Base-by-base conservation (phyloP, 2,113 vertebrate species). In the Symphodus melops region DNA sequence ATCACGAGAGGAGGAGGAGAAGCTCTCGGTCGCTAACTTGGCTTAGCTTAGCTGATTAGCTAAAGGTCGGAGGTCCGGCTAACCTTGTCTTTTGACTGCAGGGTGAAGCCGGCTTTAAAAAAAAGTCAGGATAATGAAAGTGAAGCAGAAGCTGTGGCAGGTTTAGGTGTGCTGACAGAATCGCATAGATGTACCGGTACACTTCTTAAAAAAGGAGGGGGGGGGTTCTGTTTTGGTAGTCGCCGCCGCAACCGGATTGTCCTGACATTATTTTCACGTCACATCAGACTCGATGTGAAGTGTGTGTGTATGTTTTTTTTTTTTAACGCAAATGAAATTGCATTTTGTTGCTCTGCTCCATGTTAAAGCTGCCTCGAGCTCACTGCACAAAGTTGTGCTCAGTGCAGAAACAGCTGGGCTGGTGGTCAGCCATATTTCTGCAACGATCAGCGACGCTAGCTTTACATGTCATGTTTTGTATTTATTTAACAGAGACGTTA, bases 21-120 rank as follows among this genome's bases (percentile, higher is more conserved):
- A 48, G 46, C 20, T 53, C 20, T 53, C 14, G 6, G 36, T 1
- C 41, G 81, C 84, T 86, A 87, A 81, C 56, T 75, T 66, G 36
- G 84, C 86, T 85, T 28, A 90, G 80, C 72, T 61, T 86, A 85
- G 84, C 87, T 61, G 44, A 21, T 72, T 59, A 74, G 89, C 90
- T 91, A 91, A 90, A 92, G 91, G 90, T 92, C 90, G 91, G 84
- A 65, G 72, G 74, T 78, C 57, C 39, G 36, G 85, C 86, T 90
- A 89, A 87, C 90, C 87, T 86, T 88, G 86, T 8, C 13, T 21
- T 81, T 79, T 81, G 67, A 74, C 57, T 79, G 60, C 57, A 53
- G 54, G 66, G 37, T 44, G 71, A 63, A 53, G 48, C 33, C 39
- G 39, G 69, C 21, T 28, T 51, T 14, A 16, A 2, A 19, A 17